phyloP scores from a whole-genome alignment of 2,797 vertebrate species.

The Mycteria americana region DNA sequence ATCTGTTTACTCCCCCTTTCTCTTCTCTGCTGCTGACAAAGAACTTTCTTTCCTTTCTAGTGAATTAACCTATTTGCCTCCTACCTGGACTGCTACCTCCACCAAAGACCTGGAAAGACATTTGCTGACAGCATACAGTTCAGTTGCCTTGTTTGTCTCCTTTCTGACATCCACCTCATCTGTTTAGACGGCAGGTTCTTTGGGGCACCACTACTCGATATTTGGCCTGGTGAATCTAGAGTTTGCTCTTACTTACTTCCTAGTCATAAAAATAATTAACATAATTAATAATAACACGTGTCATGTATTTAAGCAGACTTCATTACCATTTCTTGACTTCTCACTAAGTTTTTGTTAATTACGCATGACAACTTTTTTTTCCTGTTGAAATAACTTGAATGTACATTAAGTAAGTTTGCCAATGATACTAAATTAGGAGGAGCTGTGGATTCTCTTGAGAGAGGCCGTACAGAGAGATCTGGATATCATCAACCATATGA shows the following conservation, averaged over 20 bases:
- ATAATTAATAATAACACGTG: neutral
- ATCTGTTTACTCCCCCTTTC: neutral
- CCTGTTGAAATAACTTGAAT: neutral
- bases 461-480: neutral
- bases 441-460: neutral
- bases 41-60: neutral
- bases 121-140: neutral
- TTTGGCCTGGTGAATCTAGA: neutral
- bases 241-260: neutral
- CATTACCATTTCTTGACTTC: neutral
- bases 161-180: neutral
- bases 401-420: neutral
- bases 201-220: neutral
- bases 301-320: neutral
- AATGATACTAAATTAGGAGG: neutral
- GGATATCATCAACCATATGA: neutral
- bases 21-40: neutral
- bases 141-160: neutral
- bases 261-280: neutral
- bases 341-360: neutral
- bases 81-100: neutral
- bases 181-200: neutral
- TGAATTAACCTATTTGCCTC: neutral
- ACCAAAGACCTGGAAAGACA: neutral
- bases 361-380: neutral